These are phyloP conservation scores for Pseudorectes ferrugineus DNA, from an alignment of 2,113 vertebrate genomes.

Conservation along the genomic window DNA sequence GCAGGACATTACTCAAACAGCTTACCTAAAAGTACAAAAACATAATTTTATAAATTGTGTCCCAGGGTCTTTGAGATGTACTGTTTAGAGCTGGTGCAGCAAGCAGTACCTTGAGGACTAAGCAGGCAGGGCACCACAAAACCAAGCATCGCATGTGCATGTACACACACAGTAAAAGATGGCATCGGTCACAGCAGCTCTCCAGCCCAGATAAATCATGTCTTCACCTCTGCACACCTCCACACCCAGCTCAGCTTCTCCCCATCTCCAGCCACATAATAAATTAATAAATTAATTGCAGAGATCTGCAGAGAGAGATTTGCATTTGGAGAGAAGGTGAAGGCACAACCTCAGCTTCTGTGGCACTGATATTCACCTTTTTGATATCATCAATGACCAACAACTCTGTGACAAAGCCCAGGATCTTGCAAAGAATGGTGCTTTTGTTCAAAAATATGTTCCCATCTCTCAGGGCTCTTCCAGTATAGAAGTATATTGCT, in stretches of 20 bases:
- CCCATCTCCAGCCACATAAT: background rate
- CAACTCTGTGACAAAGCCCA: background rate
- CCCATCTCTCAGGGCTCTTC: background rate
- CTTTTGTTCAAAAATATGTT: background rate
- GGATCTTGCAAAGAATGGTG: background rate
- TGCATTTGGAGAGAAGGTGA: background rate
- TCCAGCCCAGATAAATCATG: background rate
- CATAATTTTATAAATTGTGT: background rate
- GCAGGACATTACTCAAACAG: background rate
- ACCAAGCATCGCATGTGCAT: fast-evolving
- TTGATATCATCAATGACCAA: background rate
- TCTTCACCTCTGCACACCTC: background rate
- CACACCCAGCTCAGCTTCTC: background rate
- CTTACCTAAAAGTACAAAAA: background rate
- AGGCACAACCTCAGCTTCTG: background rate
- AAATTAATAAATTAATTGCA: background rate
- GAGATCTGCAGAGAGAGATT: background rate
- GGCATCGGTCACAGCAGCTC: background rate
- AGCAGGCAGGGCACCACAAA: background rate
- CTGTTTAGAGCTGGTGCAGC: background rate
- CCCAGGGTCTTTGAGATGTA: background rate
- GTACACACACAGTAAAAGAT: background rate
- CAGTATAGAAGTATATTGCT: background rate
- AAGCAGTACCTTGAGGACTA: background rate
- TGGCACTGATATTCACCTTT: background rate